These are phyloP conservation scores for Spermophilus dauricus DNA, from an alignment of 2,113 vertebrate genomes.

Conservation along the genomic window DNA sequence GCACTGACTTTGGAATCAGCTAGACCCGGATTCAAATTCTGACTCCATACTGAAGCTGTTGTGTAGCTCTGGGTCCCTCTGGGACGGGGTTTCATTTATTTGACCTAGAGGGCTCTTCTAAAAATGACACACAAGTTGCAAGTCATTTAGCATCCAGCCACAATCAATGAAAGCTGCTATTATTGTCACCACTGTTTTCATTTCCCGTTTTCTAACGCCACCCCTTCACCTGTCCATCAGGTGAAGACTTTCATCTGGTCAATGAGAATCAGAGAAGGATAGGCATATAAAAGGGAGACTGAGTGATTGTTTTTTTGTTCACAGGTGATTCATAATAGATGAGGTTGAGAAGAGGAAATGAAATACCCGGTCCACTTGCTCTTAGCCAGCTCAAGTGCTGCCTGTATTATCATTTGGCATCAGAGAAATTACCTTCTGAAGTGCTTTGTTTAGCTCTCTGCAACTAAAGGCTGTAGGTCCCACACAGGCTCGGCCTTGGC, in stretches of 20 bases:
- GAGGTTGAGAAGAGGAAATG: not conserved
- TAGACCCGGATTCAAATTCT: not conserved
- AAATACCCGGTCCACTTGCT: not conserved
- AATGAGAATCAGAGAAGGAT: not conserved
- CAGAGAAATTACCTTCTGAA: not conserved
- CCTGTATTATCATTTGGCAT: not conserved
- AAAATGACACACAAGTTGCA: not conserved
- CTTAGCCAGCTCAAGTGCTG: not conserved
- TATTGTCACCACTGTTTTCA: not conserved
- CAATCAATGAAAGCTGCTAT: accelerated
- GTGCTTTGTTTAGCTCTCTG: not conserved
- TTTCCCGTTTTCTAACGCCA: not conserved
- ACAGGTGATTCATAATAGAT: not conserved
- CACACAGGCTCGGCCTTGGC: not conserved
- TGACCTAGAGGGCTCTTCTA: not conserved
- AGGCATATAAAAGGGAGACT: not conserved
- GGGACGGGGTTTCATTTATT: not conserved
- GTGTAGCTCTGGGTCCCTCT: not conserved
- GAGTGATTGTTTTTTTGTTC: not conserved
- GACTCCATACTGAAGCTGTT: not conserved
- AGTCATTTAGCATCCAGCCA: too few relatives aligned
- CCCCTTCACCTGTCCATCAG: not conserved
- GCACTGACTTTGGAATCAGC: not conserved
- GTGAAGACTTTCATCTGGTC: not conserved
- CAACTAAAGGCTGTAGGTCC: not conserved